Evolutionary conservation across 2,888 invertebrate genomes (phyloP), one percentile per base, ranked within the genome.

Genomic region (Limulus polyphemus): DNA sequence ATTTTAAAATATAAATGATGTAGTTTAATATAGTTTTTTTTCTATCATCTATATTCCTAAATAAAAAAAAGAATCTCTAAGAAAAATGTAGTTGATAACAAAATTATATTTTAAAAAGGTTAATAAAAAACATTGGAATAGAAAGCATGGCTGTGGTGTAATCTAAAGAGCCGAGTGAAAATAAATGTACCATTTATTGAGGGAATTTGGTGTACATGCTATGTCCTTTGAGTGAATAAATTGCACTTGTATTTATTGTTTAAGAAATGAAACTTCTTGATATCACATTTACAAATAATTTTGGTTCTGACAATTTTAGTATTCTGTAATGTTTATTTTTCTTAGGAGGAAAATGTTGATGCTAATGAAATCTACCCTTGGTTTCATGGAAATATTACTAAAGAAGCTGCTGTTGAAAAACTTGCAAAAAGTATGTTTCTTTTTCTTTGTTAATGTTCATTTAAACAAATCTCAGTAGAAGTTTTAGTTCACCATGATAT

Each of bases 351-450:
- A 48, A 85, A 88, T 58, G 91, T 94, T 69, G 95, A 97, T 79
- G 94, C 94, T 0, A 95, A 95, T 75, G 92, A 94, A 0, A 91
- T 93, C 4, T 92, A 93, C 78, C 88, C 90, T 11, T 97, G 95
- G 92, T 97, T 94, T 79, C 95, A 97, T 80, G 90, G 91, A 0
- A 90, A 90, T 75, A 91, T 95, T 72, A 91, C 92, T 48, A 97
- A 95, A 79, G 90, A 91, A 72, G 94, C 94, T 77, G 95, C 95
- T 56, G 94, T 94, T 7, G 92, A 94, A 76, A 87, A 93, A 84
- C 82, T 97, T 58, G 92, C 92, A 52, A 92, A 93, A 82, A 87
- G 86, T 85, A 74, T 71, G 73, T 58, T 47, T 49, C 52, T 47
- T 48, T 55, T 48, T 56, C 61, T 60, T 57, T 54, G n/a, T 54